Conservation (phyloP, 2,888 invertebrate genomes). For the Opisthograptis luteolata region DNA sequence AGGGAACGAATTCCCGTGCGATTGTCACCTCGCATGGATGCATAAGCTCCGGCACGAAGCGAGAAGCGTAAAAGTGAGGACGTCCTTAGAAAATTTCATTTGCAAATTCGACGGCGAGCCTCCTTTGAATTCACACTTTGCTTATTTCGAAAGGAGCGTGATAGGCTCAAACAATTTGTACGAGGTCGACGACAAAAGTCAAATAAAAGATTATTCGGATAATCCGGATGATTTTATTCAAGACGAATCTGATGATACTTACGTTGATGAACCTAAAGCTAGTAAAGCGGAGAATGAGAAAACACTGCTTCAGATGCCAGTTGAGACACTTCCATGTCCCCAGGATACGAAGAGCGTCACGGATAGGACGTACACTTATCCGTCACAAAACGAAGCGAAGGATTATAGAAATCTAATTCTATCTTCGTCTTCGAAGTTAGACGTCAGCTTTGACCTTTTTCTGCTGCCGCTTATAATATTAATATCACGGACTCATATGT, state of each 20-base stretch:
- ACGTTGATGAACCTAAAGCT: slow-evolving; percentile 69
- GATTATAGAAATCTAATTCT: slow-evolving; percentile 77
- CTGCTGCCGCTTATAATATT: slow-evolving; percentile 48
- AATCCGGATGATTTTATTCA: slow-evolving; percentile 66
- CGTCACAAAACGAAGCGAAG: slow-evolving; percentile 83
- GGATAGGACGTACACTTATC: slow-evolving; percentile 81
- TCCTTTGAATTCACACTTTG: slow-evolving; percentile 68
- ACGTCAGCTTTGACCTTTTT: slow-evolving; percentile 42
- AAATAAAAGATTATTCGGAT: slow-evolving; percentile 68
- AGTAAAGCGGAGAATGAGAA: slow-evolving; percentile 71
- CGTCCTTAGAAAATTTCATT: slow-evolving; percentile 88
- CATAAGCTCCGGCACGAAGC: slow-evolving; percentile 91
- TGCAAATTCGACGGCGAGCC: slow-evolving; percentile 86
- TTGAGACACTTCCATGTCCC: slow-evolving; percentile 85
- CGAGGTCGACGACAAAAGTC: slow-evolving; percentile 66
- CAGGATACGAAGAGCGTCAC: slow-evolving; percentile 86
- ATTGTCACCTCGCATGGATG: slow-evolving; percentile 93
- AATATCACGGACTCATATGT: slow-evolving; percentile 47
- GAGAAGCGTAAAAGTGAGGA: slow-evolving; percentile 87
- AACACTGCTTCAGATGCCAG: slow-evolving; percentile 82
- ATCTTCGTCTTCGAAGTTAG: slow-evolving; percentile 50
- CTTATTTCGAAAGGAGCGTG: slow-evolving; percentile 71
- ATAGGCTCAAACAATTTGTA: slow-evolving; percentile 68
- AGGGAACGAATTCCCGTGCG: slow-evolving; percentile 93
- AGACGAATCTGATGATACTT: slow-evolving; percentile 71